phyloP scores from a whole-genome alignment of 2,797 vertebrate species.

The Phrynocephalus vlangalii region DNA sequence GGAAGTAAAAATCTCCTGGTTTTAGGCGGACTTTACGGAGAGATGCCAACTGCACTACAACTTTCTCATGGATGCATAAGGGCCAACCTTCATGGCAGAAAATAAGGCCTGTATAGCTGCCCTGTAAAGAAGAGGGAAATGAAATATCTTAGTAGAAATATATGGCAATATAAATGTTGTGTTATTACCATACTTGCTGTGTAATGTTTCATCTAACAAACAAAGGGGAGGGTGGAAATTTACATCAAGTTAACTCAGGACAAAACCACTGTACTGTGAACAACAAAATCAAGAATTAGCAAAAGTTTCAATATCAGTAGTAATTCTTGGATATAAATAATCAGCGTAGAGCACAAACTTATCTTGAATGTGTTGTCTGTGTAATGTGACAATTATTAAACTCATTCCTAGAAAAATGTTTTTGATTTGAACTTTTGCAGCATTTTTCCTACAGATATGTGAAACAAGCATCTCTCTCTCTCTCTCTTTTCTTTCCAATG shows the following conservation, averaged over 20 bases:
- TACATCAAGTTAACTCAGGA: background rate
- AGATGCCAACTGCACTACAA: slow-evolving; percentile 84
- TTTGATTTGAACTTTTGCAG: too few species aligned
- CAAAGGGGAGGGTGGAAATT: background rate
- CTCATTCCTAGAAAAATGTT: background rate
- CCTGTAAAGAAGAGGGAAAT: slow-evolving; percentile 72
- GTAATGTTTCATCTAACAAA: background rate
- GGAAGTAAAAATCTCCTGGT: slow-evolving; percentile 88
- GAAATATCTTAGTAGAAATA: slow-evolving; percentile 21
- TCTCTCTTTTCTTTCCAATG: too few species aligned
- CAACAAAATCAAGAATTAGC: background rate
- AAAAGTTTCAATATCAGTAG: background rate
- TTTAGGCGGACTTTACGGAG: slow-evolving; percentile 84
- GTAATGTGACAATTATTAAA: background rate
- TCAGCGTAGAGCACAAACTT: background rate
- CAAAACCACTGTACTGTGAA: background rate
- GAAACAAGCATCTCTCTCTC: too few species aligned
- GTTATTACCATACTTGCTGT: background rate
- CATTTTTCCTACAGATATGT: too few species aligned
- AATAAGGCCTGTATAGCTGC: slow-evolving; percentile 81
- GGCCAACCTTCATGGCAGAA: slow-evolving; percentile 88
- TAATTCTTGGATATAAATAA: background rate
- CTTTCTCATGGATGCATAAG: slow-evolving; percentile 85
- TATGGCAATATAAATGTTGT: background rate
- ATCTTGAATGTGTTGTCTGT: background rate